These are phyloP conservation scores for Toxotes chatareus DNA, from an alignment of 2,113 vertebrate genomes.

Conservation along the genomic window DNA sequence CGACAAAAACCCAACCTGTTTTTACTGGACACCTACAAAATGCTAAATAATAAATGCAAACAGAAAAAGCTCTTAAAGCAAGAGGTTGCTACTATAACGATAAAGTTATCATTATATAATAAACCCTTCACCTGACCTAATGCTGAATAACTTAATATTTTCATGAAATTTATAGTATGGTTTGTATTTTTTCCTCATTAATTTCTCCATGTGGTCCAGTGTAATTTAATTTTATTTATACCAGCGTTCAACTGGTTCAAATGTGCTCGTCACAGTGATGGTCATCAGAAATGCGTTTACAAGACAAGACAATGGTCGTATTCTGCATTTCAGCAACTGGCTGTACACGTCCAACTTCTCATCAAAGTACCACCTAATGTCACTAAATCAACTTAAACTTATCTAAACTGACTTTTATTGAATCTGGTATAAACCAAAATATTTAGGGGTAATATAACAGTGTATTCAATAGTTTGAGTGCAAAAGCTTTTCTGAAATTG, in stretches of 20 bases:
- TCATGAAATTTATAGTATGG: not conserved
- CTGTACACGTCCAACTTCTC: not conserved
- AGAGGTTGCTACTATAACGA: not conserved
- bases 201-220: no score
- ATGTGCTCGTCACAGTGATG: not conserved
- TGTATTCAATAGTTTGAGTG: not conserved
- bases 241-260: not conserved
- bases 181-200: no score
- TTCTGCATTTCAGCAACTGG: not conserved
- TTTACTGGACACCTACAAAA: constrained; percentile 1
- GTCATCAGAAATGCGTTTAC: not conserved
- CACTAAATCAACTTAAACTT: not conserved
- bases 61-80: not conserved
- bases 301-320: not conserved
- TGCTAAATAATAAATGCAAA: not conserved
- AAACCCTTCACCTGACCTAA: not conserved
- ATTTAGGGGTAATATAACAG: not conserved
- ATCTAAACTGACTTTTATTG: not conserved
- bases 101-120: not conserved
- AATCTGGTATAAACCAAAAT: not conserved
- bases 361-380: no score
- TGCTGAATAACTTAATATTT: not conserved
- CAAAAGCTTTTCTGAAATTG: not conserved
- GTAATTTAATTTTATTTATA: no score
- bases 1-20: not conserved